These are phyloP conservation scores for Mastacembelus armatus DNA, from an alignment of 2,797 vertebrate species.

Conservation along the genomic window DNA sequence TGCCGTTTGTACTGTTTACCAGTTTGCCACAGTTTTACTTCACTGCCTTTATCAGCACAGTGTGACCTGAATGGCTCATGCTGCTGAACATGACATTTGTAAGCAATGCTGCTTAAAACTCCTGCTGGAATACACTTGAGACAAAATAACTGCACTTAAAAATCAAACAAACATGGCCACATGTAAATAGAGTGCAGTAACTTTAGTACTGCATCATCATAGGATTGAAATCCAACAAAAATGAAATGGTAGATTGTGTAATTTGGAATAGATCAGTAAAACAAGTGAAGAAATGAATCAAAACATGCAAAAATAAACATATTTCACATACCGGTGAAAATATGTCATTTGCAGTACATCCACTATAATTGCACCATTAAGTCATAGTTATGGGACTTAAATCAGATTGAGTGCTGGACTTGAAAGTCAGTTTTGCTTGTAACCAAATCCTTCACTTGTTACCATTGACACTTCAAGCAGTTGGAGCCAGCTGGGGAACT, in stretches of 20 bases:
- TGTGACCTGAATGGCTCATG: background rate
- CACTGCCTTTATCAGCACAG: background rate
- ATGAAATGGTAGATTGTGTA: too few species aligned
- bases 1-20: background rate
- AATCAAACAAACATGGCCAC: too few species aligned
- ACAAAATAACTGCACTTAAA: too few species aligned
- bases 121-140: too few species aligned
- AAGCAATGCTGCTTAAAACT: too few species aligned
- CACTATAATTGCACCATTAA: background rate
- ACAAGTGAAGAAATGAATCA: too few species aligned
- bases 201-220: too few species aligned
- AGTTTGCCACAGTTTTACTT: too few species aligned
- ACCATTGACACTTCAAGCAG: constrained; percentile 60
- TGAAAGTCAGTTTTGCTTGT: constrained; percentile 19
- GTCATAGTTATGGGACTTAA: background rate
- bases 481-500: constrained; percentile 75
- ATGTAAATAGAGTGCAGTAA: too few species aligned
- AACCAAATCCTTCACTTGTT: constrained; percentile 66
- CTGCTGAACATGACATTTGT: background rate
- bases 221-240: too few species aligned
- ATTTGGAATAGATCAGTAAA: too few species aligned
- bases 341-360: background rate
- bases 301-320: background rate
- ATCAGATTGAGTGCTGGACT: constrained; percentile 7
- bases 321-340: too few species aligned